These are phyloP conservation scores for Drosophila flavopinicola DNA, from an alignment of 2,888 invertebrate species.

Conservation along the genomic window DNA sequence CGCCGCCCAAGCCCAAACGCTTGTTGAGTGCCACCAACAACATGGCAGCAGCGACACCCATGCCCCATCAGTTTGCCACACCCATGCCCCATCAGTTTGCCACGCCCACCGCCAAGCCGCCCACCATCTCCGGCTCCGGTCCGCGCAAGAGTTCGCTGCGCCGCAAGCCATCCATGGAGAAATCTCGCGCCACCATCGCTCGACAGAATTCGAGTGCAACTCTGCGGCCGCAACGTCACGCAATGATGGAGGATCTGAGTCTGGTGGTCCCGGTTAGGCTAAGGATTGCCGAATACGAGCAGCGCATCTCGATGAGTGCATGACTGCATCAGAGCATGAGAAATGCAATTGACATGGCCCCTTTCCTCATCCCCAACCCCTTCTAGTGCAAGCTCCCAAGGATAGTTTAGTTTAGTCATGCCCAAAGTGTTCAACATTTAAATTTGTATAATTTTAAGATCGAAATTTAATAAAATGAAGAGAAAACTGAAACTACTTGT, in stretches of 20 bases:
- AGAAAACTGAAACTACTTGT: not conserved
- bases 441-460: conserved; percentile 4
- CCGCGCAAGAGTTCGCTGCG: conserved; percentile 73
- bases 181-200: conserved; percentile 69
- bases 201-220: conserved; percentile 65
- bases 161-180: conserved; percentile 78
- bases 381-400: conserved; percentile 54
- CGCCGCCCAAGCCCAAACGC: conserved; percentile 71
- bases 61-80: conserved; percentile 35
- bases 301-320: conserved; percentile 70
- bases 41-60: conserved; percentile 3
- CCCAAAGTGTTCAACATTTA: conserved; percentile 24
- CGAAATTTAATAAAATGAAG: not conserved
- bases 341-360: conserved; percentile 10
- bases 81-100: conserved; percentile 40
- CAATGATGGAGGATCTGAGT: conserved; percentile 81
- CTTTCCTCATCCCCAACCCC: not conserved
- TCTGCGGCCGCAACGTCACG: conserved; percentile 74
- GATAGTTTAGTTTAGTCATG: conserved; percentile 35
- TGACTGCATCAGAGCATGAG: too few relatives aligned
- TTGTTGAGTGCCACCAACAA: conserved; percentile 14
- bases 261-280: conserved; percentile 80
- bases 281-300: conserved; percentile 81
- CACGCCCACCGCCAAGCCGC: conserved; percentile 44
- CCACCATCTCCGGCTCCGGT: conserved; percentile 23